Evolutionary conservation across 1,140 invertebrate genomes (phyloP), one percentile per base, ranked within the genome.

Genomic region (Leptonema lineaticorne): DNA sequence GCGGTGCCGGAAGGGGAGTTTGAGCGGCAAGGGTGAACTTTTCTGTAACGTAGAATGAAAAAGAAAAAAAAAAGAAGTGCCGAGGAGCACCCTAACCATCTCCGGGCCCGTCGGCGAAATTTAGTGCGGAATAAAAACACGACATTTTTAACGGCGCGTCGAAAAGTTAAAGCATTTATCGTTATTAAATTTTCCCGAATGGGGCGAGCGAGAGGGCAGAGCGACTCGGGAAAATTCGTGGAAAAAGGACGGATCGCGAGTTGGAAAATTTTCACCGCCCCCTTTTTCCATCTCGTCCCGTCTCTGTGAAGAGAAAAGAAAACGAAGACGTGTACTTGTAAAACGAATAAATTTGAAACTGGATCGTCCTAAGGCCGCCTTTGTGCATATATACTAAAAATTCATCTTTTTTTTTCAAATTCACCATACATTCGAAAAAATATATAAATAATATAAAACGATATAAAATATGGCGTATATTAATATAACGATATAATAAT

Each of bases 111-210:
- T 48, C 28, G 29, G 45, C 41, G 48, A 69, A 72, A 72, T 72
- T 72, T 69, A 67, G 70, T 72, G 57, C 58, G 63, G 60, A 72
- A 72, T 69, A 72, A 72, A 69, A 72, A 72, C 70, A 72, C 67
- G 70, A 72, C 70, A 71, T 69, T 72, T 72, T 69, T 72, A 72
- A 72, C 70, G 67, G 70, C 67, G 70, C 67, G 67, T 72, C 67
- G 70, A 72, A 67, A 72, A 72, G 67, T 72, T 72, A 67, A 72
- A 58, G 62, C 70, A 72, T 72, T 68, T 69, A 72, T 69, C 70
- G 67, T 69, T 72, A 72, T 72, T 72, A 72, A 69, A 69, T 69
- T 69, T 72, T 67, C 60, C 62, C 53, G 53, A 71, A 71, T 69
- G 70, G 63, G 67, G 60, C n/a, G n/a, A n/a, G n/a, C n/a, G 63